Base-by-base conservation (phyloP, 2,113 vertebrate genomes). In the Macrotis lagotis region DNA sequence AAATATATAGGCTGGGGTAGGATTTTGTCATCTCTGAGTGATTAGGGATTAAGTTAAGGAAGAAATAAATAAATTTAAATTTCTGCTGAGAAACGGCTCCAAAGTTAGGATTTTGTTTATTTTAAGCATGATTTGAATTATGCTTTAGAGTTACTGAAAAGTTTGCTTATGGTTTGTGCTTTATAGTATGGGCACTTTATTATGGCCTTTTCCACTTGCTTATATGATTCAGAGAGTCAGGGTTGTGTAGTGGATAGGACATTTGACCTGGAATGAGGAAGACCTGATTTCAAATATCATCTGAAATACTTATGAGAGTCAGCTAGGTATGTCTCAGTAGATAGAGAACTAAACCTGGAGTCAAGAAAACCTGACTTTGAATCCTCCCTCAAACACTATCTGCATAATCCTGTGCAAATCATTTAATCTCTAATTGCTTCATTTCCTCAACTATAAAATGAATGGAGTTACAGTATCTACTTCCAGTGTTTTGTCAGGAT, bases 31-130 rank as follows among this genome's bases (percentile, higher is more conserved):
- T 47, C 91, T 55, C 51, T 44, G 48, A 49, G 19, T 88, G n/a
- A 92, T 74, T 96, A 9, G 48, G 52, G 91, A 94, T 0, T 51
- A 31, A 12, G 66, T 95, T 95, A 37, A 25, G 50, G 88, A 90
- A 59, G 88, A 93, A 93, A 90, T 10, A 51, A 8, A 50, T 50
- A 22, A 26, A 25, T 53, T 52, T 91, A 53, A 16, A 48, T 28
- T 44, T 28, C 10, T 48, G 25, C 47, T 90, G 48, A 90, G 89
- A 28, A 90, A 48, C 0, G 49, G 47, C 47, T 28, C 88, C 22
- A 53, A 51, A 48, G 24, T 44, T 48, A 91, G 12, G 24, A 51
- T 37, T 59, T 83, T 24, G 5, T 92, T 93, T 47, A 53, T 31
- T 49, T 55, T 44, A 74, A 93, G 16, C 49, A 24, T 3, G 88